phyloP scores from a whole-genome alignment of 2,888 invertebrate species.

The Standfussiana lucernea region DNA sequence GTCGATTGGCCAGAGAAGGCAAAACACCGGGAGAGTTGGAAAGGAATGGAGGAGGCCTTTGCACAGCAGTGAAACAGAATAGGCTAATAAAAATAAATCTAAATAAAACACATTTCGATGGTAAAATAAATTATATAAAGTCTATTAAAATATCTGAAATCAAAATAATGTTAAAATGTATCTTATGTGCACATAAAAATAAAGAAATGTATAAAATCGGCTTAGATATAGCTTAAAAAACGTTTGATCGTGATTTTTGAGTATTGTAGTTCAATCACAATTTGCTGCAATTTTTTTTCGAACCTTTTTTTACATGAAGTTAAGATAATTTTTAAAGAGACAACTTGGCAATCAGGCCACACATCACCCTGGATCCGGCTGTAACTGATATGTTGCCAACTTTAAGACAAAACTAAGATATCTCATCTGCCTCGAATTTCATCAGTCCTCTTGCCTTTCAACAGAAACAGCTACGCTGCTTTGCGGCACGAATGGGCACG shows the following conservation, averaged over 20 bases:
- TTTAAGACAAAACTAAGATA: neutral
- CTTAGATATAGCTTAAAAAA: neutral
- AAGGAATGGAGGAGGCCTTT: too few relatives aligned
- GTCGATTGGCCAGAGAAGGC: too few relatives aligned
- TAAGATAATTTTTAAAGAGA: constrained; percentile 5
- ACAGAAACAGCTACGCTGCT: constrained; percentile 19
- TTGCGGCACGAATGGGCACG: neutral
- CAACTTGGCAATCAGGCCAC: neutral
- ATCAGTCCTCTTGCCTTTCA: neutral
- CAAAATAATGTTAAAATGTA: constrained; percentile 31
- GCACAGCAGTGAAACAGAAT: too few relatives aligned
- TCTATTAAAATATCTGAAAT: constrained; percentile 37
- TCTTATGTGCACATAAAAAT: neutral
- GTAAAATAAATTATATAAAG: constrained; percentile 34
- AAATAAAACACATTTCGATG: constrained; percentile 8
- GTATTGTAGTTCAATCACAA: constrained; percentile 4
- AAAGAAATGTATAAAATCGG: neutral
- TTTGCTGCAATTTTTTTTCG: neutral
- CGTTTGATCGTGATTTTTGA: constrained; percentile 1
- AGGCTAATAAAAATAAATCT: too few relatives aligned
- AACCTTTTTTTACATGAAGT: neutral
- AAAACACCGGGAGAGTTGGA: too few relatives aligned
- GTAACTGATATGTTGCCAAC: neutral
- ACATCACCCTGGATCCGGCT: neutral
- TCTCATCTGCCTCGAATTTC: neutral